phyloP scores from a whole-genome alignment of 2,797 vertebrate species.

The Zenarchopterus dispar region DNA sequence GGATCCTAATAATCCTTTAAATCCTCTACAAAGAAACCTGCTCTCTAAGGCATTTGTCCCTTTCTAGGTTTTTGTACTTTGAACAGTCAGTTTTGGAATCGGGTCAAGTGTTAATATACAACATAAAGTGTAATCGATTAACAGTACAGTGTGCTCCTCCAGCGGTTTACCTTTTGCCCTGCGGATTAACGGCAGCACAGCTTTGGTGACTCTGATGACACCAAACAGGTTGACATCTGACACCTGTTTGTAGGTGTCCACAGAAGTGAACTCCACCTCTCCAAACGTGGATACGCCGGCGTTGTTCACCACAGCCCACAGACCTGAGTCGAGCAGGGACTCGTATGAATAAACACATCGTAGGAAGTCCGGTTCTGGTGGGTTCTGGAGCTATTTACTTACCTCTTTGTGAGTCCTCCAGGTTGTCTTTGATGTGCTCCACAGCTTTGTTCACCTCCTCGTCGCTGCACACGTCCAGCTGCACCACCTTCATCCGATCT shows the following conservation, averaged over 20 bases:
- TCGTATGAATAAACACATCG: background rate
- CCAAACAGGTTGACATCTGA: constrained; percentile 91
- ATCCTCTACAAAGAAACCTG: constrained; percentile 10
- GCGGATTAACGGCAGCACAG: constrained; percentile 87
- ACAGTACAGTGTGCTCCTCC: background rate
- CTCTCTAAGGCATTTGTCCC: background rate
- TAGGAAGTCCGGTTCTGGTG: background rate
- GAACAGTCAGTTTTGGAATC: background rate
- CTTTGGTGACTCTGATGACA: constrained; percentile 89
- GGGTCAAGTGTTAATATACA: background rate
- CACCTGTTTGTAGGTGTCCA: constrained; percentile 86
- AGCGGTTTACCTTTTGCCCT: constrained; percentile 83
- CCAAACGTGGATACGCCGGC: constrained; percentile 86
- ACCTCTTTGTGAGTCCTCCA: constrained; percentile 82
- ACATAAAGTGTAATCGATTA: constrained; percentile 3
- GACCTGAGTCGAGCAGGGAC: constrained; percentile 72
- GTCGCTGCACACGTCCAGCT: constrained; percentile 90
- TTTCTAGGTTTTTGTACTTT: constrained; percentile 6
- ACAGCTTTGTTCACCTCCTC: constrained; percentile 83
- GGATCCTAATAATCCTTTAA: constrained; percentile 16
- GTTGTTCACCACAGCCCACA: constrained; percentile 92
- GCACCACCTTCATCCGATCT: constrained; percentile 86
- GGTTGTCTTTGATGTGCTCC: constrained; percentile 76
- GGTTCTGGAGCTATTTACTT: constrained; percentile 41
- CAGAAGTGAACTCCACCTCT: constrained; percentile 89